phyloP scores from a whole-genome alignment of 1,140 invertebrate species.

The Samia ricini region DNA sequence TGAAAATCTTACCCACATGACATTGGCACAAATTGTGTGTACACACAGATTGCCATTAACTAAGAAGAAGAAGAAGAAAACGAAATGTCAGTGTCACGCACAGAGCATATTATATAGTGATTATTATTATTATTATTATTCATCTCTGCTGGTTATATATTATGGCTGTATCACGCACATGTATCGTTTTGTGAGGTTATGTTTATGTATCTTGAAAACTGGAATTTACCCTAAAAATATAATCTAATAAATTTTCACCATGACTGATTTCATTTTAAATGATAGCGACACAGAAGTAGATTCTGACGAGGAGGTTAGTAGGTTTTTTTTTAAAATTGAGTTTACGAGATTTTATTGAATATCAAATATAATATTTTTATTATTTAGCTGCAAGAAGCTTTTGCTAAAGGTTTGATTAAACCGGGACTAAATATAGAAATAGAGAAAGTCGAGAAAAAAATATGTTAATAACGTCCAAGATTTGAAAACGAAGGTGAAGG shows the following conservation, averaged over 20 bases:
- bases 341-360: background rate
- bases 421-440: constrained; percentile 88
- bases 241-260: constrained; percentile 17
- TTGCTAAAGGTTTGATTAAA: constrained; percentile 87
- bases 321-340: background rate
- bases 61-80: too few species aligned
- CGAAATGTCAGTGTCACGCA: too few species aligned
- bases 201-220: background rate
- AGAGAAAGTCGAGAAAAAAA: constrained; percentile 78
- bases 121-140: too few species aligned
- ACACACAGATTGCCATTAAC: too few species aligned
- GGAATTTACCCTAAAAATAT: background rate
- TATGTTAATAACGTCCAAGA: constrained; percentile 84
- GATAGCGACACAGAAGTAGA: constrained; percentile 65
- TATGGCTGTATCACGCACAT: background rate
- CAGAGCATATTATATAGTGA: too few species aligned
- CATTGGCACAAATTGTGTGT: too few species aligned
- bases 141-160: background rate
- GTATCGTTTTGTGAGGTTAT: background rate
- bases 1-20: too few species aligned
- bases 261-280: constrained; percentile 65
- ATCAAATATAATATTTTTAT: background rate
- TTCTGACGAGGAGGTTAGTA: constrained; percentile 68
- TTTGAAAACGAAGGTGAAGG: constrained; percentile 84
- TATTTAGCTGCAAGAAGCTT: constrained; percentile 88